These are phyloP conservation scores for Prunella himalayana DNA, from an alignment of 2,113 vertebrate genomes.

Conservation along the genomic window DNA sequence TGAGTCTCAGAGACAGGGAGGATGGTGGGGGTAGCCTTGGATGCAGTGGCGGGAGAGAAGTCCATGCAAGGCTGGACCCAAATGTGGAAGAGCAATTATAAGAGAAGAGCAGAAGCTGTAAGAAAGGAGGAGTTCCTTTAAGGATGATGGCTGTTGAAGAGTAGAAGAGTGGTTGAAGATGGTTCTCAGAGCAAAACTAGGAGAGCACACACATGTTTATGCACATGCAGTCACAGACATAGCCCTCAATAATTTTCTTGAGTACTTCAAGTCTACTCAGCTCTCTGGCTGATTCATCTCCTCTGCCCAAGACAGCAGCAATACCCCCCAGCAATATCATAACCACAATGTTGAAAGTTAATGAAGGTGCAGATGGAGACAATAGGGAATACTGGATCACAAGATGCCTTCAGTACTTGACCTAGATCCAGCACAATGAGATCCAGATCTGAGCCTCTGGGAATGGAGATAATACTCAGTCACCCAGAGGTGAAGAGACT, in stretches of 20 bases:
- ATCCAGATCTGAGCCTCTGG: neutral
- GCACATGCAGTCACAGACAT: neutral
- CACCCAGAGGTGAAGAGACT: neutral
- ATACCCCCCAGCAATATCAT: neutral
- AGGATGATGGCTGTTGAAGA: neutral
- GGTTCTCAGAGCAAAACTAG: neutral
- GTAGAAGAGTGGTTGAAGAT: neutral
- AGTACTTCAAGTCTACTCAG: neutral
- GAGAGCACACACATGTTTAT: neutral
- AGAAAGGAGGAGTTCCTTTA: neutral
- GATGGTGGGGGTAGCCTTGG: neutral
- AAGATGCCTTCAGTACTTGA: neutral
- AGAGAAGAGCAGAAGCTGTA: neutral
- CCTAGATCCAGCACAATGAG: neutral
- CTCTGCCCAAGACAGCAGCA: neutral
- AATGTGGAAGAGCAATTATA: neutral
- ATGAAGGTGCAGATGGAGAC: neutral
- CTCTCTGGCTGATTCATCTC: neutral
- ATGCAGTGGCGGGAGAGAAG: neutral
- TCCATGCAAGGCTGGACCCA: neutral
- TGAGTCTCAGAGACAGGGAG: neutral
- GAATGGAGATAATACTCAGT: neutral
- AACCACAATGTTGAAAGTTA: fast-evolving
- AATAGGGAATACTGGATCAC: neutral
- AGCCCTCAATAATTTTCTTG: neutral